A percentile compares a stretch with the other conserved stretches of the same genome.
Evolutionary conservation across 2,113 vertebrate species (phyloP).

Genomic region (Hyperoodon ampullatus): DNA sequence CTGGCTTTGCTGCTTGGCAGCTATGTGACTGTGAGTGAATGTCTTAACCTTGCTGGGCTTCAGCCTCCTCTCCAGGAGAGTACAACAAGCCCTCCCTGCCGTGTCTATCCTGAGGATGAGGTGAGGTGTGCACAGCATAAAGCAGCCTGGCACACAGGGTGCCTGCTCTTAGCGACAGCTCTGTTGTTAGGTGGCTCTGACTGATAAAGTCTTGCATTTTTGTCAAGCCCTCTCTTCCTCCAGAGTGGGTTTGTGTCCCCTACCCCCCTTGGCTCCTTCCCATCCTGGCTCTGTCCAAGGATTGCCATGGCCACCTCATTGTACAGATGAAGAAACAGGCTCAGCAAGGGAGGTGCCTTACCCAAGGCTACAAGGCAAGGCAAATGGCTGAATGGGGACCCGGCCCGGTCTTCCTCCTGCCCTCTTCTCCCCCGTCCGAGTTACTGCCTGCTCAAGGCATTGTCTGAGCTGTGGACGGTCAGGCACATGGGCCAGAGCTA

Average conservation of each 20-base stretch:
- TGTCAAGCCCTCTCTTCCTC: neutral
- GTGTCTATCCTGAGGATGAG: neutral
- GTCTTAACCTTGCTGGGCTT: neutral
- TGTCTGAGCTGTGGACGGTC: neutral
- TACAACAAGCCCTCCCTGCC: neutral
- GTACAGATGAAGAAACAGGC: neutral
- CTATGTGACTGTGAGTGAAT: neutral
- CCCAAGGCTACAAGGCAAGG: no score
- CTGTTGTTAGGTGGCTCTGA: neutral
- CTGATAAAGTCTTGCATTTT: rapidly evolving
- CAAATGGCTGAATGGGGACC: neutral
- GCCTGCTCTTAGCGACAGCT: rapidly evolving
- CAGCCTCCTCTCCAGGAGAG: neutral
- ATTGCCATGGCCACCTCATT: neutral
- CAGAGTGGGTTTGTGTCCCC: neutral
- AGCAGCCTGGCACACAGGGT: neutral
- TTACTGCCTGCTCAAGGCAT: neutral
- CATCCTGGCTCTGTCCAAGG: rapidly evolving
- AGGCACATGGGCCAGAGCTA: rapidly evolving
- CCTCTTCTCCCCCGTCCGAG: rapidly evolving
- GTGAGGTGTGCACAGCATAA: no score
- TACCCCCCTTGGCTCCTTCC: neutral
- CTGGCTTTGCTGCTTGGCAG: neutral
- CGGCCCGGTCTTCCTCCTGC: rapidly evolving
- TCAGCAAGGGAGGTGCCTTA: neutral